These are phyloP conservation scores for Phortica magna DNA, from an alignment of 2,888 invertebrate species.

Conservation along the genomic window DNA sequence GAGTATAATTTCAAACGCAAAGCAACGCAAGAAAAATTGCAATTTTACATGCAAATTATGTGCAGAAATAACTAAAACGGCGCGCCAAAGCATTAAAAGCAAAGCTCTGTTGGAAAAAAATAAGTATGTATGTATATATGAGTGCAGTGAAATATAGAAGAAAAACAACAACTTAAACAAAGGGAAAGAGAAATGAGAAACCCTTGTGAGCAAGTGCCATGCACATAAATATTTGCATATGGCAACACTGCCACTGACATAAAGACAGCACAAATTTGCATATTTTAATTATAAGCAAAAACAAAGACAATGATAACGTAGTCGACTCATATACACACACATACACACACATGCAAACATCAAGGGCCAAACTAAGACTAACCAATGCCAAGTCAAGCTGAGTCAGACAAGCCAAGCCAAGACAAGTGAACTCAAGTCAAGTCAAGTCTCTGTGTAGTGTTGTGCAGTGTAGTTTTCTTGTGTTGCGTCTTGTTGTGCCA, in stretches of 20 bases:
- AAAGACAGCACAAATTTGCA: constrained; percentile 61
- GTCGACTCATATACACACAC: not conserved
- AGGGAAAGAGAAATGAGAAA: not conserved
- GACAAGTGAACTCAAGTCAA: not conserved
- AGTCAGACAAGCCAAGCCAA: constrained; percentile 19
- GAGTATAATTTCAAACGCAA: constrained; percentile 6
- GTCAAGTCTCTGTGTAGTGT: not conserved
- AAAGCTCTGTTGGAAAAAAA: not conserved
- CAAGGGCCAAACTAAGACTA: constrained; percentile 34
- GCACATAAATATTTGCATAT: constrained; percentile 72
- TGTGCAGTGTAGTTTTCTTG: not conserved
- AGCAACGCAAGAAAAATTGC: constrained; percentile 66
- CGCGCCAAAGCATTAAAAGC: not conserved
- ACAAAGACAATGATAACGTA: constrained; percentile 7
- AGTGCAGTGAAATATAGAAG: not conserved
- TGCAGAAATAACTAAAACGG: constrained; percentile 50
- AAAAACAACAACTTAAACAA: constrained; percentile 7
- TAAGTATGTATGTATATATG: too few species aligned
- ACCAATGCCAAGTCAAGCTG: constrained; percentile 37
- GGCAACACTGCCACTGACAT: constrained; percentile 62
- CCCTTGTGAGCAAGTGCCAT: constrained; percentile 38
- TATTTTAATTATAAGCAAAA: constrained; percentile 69
- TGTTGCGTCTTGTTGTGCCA: too few species aligned
- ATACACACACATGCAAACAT: not conserved
- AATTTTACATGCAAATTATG: constrained; percentile 75